Evolutionary conservation across 1,140 invertebrate species (phyloP).

Genomic region (Zaprionus davidi): DNA sequence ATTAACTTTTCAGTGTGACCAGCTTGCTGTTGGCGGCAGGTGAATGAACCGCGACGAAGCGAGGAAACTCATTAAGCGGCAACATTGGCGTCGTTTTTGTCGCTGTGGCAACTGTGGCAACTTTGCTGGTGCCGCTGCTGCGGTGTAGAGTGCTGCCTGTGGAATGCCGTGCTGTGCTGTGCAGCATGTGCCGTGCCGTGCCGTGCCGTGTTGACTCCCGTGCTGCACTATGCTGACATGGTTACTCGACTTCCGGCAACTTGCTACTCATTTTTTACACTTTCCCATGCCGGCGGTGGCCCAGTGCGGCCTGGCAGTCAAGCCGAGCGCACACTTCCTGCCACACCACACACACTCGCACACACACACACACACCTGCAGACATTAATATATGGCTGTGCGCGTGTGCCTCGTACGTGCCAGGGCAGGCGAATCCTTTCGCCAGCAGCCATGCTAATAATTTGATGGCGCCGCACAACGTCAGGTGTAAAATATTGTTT

Average conservation of each 20-base stretch:
- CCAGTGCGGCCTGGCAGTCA: constrained; percentile 18
- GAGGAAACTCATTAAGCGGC: constrained; percentile 3
- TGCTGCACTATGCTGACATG: constrained; percentile 34
- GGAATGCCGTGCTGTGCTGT: not conserved
- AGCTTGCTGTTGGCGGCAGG: not conserved
- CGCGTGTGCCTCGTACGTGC: constrained; percentile 28
- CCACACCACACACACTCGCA: constrained; percentile 40
- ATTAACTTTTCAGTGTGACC: not conserved
- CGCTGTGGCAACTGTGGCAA: constrained; percentile 2
- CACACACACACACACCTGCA: constrained; percentile 5
- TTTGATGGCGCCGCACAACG: constrained; percentile 72
- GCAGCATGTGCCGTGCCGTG: no score
- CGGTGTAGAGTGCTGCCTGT: not conserved
- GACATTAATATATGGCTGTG: constrained; percentile 12
- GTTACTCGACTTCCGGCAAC: constrained; percentile 58
- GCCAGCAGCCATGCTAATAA: constrained; percentile 81
- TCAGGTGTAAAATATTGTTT: constrained; percentile 82
- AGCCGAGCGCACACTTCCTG: constrained; percentile 56
- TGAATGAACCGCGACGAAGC: not conserved
- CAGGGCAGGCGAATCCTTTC: constrained; percentile 52
- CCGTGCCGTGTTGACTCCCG: not conserved
- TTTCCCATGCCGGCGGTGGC: constrained; percentile 38
- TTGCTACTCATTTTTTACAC: constrained; percentile 46
- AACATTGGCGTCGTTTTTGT: constrained; percentile 1
- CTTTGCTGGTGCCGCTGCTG: not conserved